A percentile compares a stretch with the other conserved stretches of the same genome.
Evolutionary conservation across 23 tunicate genomes (phyloP).

Genomic region (Halocynthia aurantium): DNA sequence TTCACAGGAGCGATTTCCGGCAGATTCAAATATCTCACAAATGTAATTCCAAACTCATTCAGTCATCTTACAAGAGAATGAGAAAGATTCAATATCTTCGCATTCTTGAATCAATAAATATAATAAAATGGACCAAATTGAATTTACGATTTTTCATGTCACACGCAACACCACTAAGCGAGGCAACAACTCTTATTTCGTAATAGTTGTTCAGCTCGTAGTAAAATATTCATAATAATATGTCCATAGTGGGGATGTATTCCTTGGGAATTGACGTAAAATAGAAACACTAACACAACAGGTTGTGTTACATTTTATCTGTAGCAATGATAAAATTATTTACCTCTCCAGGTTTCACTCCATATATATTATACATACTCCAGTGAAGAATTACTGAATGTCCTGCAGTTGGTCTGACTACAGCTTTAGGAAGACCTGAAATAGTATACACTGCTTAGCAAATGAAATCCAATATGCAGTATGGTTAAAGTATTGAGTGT

Average conservation of each 20-base stretch:
- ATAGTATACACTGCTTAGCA: background rate
- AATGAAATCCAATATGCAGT: background rate
- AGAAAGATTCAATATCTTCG: too few species aligned
- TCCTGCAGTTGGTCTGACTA: slow-evolving; percentile 84
- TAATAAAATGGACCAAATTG: too few species aligned
- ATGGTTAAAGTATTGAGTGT: background rate
- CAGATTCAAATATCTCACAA: too few species aligned
- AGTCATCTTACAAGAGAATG: too few species aligned
- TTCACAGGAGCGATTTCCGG: too few species aligned
- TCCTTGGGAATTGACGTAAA: background rate
- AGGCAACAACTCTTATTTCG: too few species aligned
- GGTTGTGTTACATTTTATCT: background rate
- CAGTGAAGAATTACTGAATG: slow-evolving; percentile 79
- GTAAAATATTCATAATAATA: too few species aligned
- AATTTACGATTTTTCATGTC: too few species aligned
- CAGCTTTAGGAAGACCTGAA: slow-evolving; percentile 71
- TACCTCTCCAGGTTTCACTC: slow-evolving; percentile 89
- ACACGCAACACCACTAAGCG: too few species aligned
- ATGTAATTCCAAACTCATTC: too few species aligned
- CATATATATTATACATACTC: slow-evolving; percentile 91
- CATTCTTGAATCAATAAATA: too few species aligned
- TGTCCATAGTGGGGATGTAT: background rate
- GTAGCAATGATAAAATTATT: background rate
- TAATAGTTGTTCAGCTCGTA: too few species aligned
- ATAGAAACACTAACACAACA: background rate